Base-by-base conservation (phyloP, 2,113 vertebrate genomes). In the Uria lomvia region DNA sequence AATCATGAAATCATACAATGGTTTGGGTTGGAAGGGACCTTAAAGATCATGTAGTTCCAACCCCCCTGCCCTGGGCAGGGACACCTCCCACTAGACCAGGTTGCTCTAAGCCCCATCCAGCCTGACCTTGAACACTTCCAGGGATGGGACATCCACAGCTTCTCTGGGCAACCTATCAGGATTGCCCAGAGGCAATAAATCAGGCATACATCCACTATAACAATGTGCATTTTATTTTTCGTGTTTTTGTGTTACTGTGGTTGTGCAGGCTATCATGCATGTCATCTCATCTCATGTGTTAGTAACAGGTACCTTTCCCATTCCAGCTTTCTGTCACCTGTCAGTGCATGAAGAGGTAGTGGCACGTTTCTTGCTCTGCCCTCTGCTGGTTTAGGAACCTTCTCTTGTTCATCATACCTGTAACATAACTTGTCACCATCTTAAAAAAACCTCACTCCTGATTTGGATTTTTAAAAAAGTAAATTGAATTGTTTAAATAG, bases 271-370 rank as follows among this genome's bases (percentile, higher is more conserved):
- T 47, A 23, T 36, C 12, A 15, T 21, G 7, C 5, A 27, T 21
- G n/a, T 85, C 7, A 23, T 21, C 45, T 85, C 6, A 21, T 16
- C 40, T 85, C 9, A 20, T 5, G 3, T 43, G 13, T 52, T 67
- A 15, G 52, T 60, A 40, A 29, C 36, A 2, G 1, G 3, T 40
- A 38, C 52, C 21, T 75, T 78, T 65, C 30, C 40, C 34, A 20
- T 50, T 36, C 16, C 56, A 36, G 1, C 0, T 0, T 16, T 56
- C 13, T 15, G 38, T 62, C 43, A 19, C 11, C 19, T 34, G 19
- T 32, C 45, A 10, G 8, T 40, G 12, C 12, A 30, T 40, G 50
- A 63, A 66, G 32, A 52, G 43, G 10, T 29, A 43, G 26, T 1
- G 8, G 21, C 23, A 12, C 7, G 6, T 79, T 90, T 45, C 42